These are phyloP conservation scores for Austrofundulus limnaeus DNA, from an alignment of 2,113 vertebrate genomes.

Conservation along the genomic window DNA sequence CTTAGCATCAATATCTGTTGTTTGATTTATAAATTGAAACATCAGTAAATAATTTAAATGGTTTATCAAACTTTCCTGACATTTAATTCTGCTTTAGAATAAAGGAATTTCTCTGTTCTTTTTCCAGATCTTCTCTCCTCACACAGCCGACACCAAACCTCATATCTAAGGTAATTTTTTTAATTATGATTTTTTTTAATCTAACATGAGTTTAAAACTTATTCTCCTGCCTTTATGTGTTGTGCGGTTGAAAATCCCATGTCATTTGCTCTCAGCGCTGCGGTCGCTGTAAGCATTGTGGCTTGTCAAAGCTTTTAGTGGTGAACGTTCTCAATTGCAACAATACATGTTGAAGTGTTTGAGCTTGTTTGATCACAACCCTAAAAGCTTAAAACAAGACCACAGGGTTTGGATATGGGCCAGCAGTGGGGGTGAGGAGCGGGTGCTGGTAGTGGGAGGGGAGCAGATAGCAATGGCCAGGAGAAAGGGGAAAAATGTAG, in stretches of 20 bases:
- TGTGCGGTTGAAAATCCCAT: background rate
- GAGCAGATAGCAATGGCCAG: conserved; percentile 47
- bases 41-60: too few relatives aligned
- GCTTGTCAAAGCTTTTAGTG: conserved; percentile 58
- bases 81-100: background rate
- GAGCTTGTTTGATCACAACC: conserved; percentile 55
- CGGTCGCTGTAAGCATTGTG: conserved; percentile 21
- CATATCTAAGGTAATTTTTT: conserved; percentile 45
- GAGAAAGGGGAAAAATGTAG: conserved; percentile 50
- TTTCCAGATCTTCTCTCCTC: conserved; percentile 30
- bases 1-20: background rate
- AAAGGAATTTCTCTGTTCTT: too few relatives aligned
- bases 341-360: conserved; percentile 70
- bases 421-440: conserved; percentile 29
- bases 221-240: background rate
- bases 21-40: background rate
- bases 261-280: conserved; percentile 4
- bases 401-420: conserved; percentile 79
- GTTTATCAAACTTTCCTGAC: background rate
- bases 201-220: background rate
- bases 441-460: background rate
- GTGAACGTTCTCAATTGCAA: conserved; percentile 52
- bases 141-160: conserved; percentile 3
- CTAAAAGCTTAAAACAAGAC: conserved; percentile 79
- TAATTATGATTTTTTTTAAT: background rate